Percentiles rank a stretch among this genome's conserved stretches.
Conservation (phyloP, 2,888 invertebrate species). For the Caenorhabditis sp. region DNA sequence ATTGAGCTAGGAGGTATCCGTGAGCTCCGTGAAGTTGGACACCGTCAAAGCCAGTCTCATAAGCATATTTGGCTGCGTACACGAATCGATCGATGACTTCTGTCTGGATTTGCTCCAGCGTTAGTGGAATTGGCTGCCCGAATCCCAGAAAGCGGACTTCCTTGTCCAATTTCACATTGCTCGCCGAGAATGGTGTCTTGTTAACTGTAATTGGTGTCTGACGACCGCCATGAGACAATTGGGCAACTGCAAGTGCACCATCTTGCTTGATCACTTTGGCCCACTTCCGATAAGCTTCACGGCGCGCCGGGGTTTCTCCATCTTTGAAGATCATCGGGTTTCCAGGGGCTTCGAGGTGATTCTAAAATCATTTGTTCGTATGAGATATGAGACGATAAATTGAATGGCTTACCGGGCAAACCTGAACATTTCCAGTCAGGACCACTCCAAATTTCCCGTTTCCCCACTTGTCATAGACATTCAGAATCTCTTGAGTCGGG, state of each 20-base stretch:
- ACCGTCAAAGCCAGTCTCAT: slow-evolving; percentile 73
- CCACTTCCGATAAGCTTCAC: slow-evolving; percentile 36
- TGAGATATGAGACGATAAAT: no score
- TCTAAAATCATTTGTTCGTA: slow-evolving; percentile 19
- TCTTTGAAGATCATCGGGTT: slow-evolving; percentile 63
- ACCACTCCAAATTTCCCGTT: slow-evolving; percentile 74
- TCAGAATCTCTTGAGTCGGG: slow-evolving; percentile 66
- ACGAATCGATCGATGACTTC: slow-evolving; percentile 72
- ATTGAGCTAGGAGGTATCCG: slow-evolving; percentile 74
- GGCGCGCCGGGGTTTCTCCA: slow-evolving; percentile 41
- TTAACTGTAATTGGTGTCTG: slow-evolving; percentile 74
- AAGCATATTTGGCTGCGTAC: slow-evolving; percentile 65
- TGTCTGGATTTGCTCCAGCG: slow-evolving; percentile 73
- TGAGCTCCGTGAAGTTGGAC: slow-evolving; percentile 75
- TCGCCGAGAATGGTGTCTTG: slow-evolving; percentile 71
- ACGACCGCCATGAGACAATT: slow-evolving; percentile 69
- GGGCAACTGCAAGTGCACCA: slow-evolving; percentile 68
- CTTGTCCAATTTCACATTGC: slow-evolving; percentile 66
- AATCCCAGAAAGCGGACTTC: slow-evolving; percentile 62
- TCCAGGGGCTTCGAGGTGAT: slow-evolving; percentile 66
- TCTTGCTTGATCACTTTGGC: slow-evolving; percentile 64
- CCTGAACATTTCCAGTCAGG: slow-evolving; percentile 71
- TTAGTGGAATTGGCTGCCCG: slow-evolving; percentile 72
- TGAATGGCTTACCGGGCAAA: slow-evolving; percentile 57
- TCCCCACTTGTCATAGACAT: slow-evolving; percentile 74